Conservation (phyloP, 2,113 vertebrate species). For the Paramormyrops kingsleyae region DNA sequence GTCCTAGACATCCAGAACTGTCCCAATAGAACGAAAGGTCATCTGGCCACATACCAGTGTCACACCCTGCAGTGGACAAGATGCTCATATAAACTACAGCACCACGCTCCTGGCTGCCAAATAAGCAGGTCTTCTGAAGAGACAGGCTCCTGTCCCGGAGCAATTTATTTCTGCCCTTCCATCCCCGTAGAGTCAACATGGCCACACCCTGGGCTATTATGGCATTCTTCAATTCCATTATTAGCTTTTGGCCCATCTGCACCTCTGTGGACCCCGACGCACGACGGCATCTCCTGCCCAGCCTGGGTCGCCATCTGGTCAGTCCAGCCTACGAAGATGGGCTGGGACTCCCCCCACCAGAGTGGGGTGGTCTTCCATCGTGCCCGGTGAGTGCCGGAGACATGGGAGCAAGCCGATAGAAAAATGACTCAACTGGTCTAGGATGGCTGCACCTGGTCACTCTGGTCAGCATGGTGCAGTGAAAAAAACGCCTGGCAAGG, state of each 20-base stretch:
- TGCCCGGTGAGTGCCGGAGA: not conserved
- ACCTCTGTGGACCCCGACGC: constrained; percentile 15
- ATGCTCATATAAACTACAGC: not conserved
- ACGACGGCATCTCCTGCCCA: constrained; percentile 18
- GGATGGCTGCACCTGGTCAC: constrained; percentile 11
- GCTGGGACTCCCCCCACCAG: not conserved
- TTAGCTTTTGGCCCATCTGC: constrained; percentile 24
- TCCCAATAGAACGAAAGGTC: not conserved
- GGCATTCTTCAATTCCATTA: constrained; percentile 32
- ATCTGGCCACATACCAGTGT: not conserved
- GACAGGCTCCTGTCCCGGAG: not conserved
- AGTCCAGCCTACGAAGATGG: not conserved
- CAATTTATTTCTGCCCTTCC: not conserved
- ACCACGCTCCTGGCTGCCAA: not conserved
- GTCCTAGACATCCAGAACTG: not conserved
- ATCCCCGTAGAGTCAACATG: not conserved
- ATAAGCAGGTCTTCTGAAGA: not conserved
- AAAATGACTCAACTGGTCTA: not conserved
- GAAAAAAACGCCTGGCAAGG: not conserved
- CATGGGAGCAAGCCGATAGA: not conserved
- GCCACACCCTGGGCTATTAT: constrained; percentile 13
- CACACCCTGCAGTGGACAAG: not conserved
- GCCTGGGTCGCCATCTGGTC: constrained; percentile 19
- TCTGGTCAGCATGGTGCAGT: not conserved
- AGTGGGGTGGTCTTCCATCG: not conserved